A percentile compares a stretch with the other conserved stretches of the same genome.
Evolutionary conservation across 2,113 vertebrate species (phyloP).

Genomic region (Anhinga anhinga): DNA sequence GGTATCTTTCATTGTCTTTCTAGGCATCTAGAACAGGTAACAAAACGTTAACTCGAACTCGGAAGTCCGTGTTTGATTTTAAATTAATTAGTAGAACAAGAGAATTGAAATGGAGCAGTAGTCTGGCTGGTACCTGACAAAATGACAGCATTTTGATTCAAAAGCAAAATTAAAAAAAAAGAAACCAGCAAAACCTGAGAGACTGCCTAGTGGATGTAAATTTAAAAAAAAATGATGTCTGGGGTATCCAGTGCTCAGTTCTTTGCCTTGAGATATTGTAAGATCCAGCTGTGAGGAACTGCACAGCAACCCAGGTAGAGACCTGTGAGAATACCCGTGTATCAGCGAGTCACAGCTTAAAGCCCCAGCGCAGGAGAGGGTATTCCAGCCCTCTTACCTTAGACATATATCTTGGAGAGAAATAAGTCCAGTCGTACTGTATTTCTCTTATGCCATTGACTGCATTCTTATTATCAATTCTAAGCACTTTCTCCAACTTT

Average conservation of each 20-base stretch:
- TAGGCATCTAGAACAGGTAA: not conserved
- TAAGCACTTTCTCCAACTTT: not conserved
- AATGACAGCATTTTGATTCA: not conserved
- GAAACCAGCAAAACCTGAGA: too few relatives aligned
- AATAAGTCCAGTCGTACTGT: fast-evolving
- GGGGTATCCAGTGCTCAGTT: not conserved
- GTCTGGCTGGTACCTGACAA: not conserved
- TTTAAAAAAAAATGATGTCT: not conserved
- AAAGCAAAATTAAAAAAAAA: not conserved
- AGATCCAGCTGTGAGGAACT: not conserved
- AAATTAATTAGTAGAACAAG: not conserved
- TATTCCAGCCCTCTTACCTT: not conserved
- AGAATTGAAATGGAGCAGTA: not conserved
- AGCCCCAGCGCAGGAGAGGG: not conserved
- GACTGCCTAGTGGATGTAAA: not conserved
- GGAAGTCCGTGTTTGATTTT: not conserved
- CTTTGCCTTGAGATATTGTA: not conserved
- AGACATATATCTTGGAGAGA: not conserved
- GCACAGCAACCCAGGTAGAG: not conserved
- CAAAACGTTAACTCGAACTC: not conserved
- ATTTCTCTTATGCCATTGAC: not conserved
- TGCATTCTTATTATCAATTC: not conserved
- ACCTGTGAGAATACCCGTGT: not conserved
- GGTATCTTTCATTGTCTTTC: not conserved
- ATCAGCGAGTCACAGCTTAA: not conserved